A percentile compares a stretch with the other conserved stretches of the same genome.
Conservation (phyloP, 1,140 invertebrate species). For the Drosophila lowei region DNA sequence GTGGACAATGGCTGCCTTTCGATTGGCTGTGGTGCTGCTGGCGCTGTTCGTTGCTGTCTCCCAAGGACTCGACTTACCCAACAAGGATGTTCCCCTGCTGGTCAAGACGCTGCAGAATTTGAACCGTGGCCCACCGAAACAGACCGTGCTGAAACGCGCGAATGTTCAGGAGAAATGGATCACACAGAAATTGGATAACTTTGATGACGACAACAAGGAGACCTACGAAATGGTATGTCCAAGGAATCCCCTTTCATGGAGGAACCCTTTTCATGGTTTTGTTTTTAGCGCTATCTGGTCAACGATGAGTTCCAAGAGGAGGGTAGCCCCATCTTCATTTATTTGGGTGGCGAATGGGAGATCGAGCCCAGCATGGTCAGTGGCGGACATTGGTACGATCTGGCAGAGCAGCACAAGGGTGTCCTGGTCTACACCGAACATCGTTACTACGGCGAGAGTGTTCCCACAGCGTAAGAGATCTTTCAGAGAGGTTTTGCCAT, state of each 20-base stretch:
- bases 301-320: constrained; percentile 72
- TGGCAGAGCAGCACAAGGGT: constrained; percentile 86
- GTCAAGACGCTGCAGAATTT: constrained; percentile 60
- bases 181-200: constrained; percentile 86
- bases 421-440: constrained; percentile 89
- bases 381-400: constrained; percentile 84
- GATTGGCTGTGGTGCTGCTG: constrained; percentile 49
- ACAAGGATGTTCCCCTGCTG: constrained; percentile 56
- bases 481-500: constrained; percentile 43
- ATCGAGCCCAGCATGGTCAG: constrained; percentile 83
- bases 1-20: constrained; percentile 44
- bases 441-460: constrained; percentile 91
- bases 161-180: constrained; percentile 62
- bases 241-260: neutral
- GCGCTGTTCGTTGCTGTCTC: constrained; percentile 13
- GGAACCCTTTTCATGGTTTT: neutral
- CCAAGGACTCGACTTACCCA: constrained; percentile 21
- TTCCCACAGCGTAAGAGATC: constrained; percentile 85
- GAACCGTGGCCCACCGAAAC: constrained; percentile 62
- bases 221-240: constrained; percentile 86
- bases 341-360: constrained; percentile 88
- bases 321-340: constrained; percentile 88
- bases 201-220: constrained; percentile 86
- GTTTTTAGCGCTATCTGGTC: constrained; percentile 69
- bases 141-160: constrained; percentile 6